A percentile compares a stretch with the other conserved stretches of the same genome.
These are phyloP conservation scores for Solenopsis invicta DNA, from an alignment of 1,140 invertebrate species.

Conservation along the genomic window DNA sequence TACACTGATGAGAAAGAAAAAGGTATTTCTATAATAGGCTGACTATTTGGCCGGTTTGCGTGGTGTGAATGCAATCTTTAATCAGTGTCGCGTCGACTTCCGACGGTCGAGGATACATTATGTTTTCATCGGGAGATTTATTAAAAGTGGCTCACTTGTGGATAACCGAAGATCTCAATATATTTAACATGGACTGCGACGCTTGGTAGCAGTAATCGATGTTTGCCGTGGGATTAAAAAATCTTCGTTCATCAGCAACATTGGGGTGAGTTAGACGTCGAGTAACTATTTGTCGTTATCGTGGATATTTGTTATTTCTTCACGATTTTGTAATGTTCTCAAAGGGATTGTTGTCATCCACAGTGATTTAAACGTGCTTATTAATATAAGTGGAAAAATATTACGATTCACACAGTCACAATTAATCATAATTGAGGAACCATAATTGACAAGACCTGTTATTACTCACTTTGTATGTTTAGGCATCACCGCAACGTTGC, in stretches of 20 bases:
- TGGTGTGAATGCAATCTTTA: neutral
- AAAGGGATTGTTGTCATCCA: neutral
- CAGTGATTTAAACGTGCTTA: neutral
- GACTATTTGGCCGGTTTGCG: conserved; percentile 4
- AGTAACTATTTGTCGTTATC: neutral
- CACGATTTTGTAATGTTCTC: neutral
- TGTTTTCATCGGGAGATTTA: neutral
- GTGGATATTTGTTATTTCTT: neutral
- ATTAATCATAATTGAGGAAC: neutral
- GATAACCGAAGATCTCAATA: neutral
- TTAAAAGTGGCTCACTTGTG: neutral
- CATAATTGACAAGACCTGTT: neutral
- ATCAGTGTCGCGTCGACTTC: conserved; percentile 3
- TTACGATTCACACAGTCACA: neutral
- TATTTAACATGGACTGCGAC: neutral
- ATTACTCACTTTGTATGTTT: neutral
- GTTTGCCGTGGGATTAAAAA: neutral
- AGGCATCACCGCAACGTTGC: neutral
- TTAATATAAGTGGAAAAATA: neutral
- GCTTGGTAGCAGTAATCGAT: neutral
- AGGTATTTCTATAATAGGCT: neutral
- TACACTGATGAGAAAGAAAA: neutral
- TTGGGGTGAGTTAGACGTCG: neutral
- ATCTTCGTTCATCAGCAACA: neutral
- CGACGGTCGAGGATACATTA: neutral